Evolutionary conservation across 2,113 vertebrate genomes (phyloP), one percentile per base, ranked within the genome.

Genomic region (Alectura lathami): DNA sequence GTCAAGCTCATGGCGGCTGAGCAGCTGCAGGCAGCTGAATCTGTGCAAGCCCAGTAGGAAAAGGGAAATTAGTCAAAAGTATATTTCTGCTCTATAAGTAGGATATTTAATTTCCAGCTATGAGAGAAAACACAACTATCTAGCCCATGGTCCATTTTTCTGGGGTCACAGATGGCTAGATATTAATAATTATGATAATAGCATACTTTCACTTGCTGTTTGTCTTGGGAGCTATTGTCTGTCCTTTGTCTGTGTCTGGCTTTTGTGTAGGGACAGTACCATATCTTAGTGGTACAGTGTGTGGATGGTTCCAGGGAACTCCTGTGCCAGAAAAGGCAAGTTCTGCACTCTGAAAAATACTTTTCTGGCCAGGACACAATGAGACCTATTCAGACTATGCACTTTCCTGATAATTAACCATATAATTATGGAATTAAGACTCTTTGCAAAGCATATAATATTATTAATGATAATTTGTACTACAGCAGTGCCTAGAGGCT

Each of bases 381-480:
- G 45, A 95, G 69, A 88, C 43, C 60, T 92, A 78, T 81, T 77
- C 79, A 96, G n/a, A 86, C 79, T 72, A 75, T 85, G 88, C n/a
- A 36, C n/a, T 95, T 91, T 86, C 53, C 40, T 72, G 82, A 62
- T 83, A 75, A 95, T 93, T 95, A 88, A 81, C 68, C 93, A 74
- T 91, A 81, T 96, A 96, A 96, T 96, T 95, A 97, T 75, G 73
- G 96, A 91, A 95, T 97, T 96, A 93, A 90, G 40, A 56, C 82
- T 91, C 13, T 77, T 74, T 80, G 50, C 93, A 93, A 88, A 96
- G 54, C 57, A 86, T 56, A 29, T 81, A 90, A 86, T 95, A 87
- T 87, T 94, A 94, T 83, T 96, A 94, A 76, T 2, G 13, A 88
- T 95, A 96, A 97, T 96, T 96, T 97, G 93, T 96, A 91, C 69